phyloP scores from a whole-genome alignment of 2,797 vertebrate species.

The Anomalospiza imberbis region DNA sequence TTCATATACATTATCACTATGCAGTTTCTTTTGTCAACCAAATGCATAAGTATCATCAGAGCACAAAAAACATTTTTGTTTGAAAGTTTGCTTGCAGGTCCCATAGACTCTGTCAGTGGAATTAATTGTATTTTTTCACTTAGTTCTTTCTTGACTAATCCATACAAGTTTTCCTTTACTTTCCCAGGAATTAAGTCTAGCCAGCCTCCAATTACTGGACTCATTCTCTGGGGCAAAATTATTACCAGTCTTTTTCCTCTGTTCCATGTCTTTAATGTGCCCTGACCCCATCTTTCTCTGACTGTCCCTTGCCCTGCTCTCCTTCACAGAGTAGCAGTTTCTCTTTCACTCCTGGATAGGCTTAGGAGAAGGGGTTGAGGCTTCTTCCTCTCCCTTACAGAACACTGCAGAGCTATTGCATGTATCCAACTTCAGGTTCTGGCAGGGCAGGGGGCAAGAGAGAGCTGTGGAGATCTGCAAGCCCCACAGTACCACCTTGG shows the following conservation, averaged over 20 bases:
- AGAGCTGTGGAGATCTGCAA: background rate
- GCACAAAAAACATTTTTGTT: background rate
- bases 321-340: background rate
- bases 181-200: background rate
- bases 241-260: background rate
- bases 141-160: background rate
- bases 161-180: background rate
- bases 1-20: background rate
- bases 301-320: background rate
- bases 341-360: background rate
- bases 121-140: background rate
- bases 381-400: background rate
- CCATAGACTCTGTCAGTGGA: background rate
- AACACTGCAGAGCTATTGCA: background rate
- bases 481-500: accelerated
- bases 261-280: background rate
- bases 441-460: background rate
- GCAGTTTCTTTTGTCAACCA: background rate
- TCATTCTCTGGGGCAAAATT: background rate
- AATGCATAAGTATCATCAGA: background rate
- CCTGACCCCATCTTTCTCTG: background rate
- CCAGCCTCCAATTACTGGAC: background rate
- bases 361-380: background rate
- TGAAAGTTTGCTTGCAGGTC: background rate
- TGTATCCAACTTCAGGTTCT: background rate